These are phyloP conservation scores for Prochilodus magdalenae DNA, from an alignment of 2,113 vertebrate genomes.

Conservation along the genomic window DNA sequence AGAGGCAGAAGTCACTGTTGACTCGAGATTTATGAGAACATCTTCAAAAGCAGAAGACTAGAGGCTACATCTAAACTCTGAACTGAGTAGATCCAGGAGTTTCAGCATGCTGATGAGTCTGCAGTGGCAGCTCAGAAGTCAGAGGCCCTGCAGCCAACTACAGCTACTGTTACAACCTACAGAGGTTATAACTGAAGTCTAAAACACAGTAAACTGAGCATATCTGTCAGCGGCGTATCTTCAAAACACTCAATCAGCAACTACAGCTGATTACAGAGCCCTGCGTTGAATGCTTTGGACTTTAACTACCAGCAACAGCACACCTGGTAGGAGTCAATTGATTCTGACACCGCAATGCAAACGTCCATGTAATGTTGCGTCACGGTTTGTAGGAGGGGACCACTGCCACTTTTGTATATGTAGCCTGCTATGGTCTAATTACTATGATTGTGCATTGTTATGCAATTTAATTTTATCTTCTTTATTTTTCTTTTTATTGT, in stretches of 20 bases:
- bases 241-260: neutral
- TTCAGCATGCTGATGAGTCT: neutral
- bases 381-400: too few species aligned
- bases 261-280: neutral
- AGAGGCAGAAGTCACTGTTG: neutral
- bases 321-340: too few species aligned
- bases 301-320: too few species aligned
- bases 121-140: neutral
- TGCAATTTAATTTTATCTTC: too few species aligned
- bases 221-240: too few species aligned
- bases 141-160: neutral
- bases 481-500: too few species aligned
- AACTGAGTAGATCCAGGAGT: neutral
- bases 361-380: too few species aligned
- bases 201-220: neutral
- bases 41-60: neutral
- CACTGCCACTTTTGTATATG: too few species aligned
- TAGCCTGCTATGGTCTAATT: too few species aligned
- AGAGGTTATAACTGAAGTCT: neutral
- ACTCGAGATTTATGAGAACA: neutral
- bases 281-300: neutral
- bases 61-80: neutral
- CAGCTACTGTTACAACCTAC: neutral
- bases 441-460: too few species aligned
- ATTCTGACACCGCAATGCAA: too few species aligned